Evolutionary conservation across 2,888 invertebrate species (phyloP).

Genomic region (Tetragonisca angustula): DNA sequence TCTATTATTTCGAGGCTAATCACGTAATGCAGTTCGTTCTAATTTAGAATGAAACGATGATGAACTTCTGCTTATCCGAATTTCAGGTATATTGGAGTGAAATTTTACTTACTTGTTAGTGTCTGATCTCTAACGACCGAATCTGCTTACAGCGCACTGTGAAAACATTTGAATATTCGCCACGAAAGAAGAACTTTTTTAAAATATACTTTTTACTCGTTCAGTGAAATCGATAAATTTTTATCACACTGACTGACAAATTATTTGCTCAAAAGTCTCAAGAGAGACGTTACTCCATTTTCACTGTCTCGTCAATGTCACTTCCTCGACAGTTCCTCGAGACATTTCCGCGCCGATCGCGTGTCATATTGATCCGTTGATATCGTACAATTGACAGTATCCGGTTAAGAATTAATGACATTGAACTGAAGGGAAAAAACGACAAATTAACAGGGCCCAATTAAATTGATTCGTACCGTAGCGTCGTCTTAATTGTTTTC

Average conservation of each 20-base stretch:
- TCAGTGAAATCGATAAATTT: not conserved
- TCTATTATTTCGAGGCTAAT: too few species aligned
- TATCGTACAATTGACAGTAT: constrained; percentile 22
- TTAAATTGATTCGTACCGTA: constrained; percentile 36
- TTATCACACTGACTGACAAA: not conserved
- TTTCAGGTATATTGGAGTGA: too few species aligned
- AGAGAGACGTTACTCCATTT: not conserved
- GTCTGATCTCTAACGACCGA: too few species aligned
- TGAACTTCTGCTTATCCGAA: too few species aligned
- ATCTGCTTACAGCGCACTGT: too few species aligned
- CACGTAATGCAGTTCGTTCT: too few species aligned
- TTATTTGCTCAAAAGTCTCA: not conserved
- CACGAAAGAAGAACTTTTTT: too few species aligned
- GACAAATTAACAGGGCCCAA: constrained; percentile 32
- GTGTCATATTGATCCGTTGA: constrained; percentile 12
- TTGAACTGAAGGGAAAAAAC: not conserved
- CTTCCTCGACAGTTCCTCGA: not conserved
- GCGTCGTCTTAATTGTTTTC: constrained; percentile 17
- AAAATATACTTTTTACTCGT: too few species aligned
- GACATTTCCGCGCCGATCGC: too few species aligned
- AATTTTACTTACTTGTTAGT: too few species aligned
- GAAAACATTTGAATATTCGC: too few species aligned
- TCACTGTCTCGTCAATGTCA: not conserved
- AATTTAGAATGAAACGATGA: too few species aligned
- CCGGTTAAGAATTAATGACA: not conserved